Evolutionary conservation across 2,888 invertebrate genomes (phyloP), one percentile per base, ranked within the genome.

Genomic region (Lagria hirta): DNA sequence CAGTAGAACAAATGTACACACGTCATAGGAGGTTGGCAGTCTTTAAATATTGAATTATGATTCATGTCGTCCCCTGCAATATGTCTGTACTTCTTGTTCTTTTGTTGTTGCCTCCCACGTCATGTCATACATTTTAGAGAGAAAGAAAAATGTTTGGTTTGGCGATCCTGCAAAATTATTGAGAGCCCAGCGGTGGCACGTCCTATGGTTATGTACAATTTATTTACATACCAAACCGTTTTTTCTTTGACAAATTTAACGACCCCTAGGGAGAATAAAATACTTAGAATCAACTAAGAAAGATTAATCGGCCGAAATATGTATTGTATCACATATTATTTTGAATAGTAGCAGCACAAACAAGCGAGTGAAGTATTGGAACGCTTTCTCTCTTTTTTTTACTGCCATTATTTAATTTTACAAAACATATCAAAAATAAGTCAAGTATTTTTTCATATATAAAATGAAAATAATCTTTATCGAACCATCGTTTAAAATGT

Each of bases 1-100:
- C 38, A 21, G 46, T 36, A 30, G 37, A 50, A n/a, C n/a, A n/a
- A n/a, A 44, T 48, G 40, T 48, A 38, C 41, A 43, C 44, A 51
- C 45, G 42, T 49, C 49, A 46, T 46, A 42, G 28, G 32, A 44
- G 37, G 35, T 42, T 37, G 48, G 44, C 42, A 41, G 41, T 45
- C 37, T 45, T 50, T 52, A 54, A 52, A 51, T 52, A 52, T 52
- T 54, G 50, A 55, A 54, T 54, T 55, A 55, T 55, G 52, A 48
- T 43, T 37, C 50, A 48, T 42, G 45, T 42, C 35, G 36, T 50
- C 44, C 51, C 46, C 34, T 29, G 43, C 44, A 44, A 52, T 51
- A 42, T 43, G 46, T 48, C 43, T 35, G 38, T 36, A 44, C 48
- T 41, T 30, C 28, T 41, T 30, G 40, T 41, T 17, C 35, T 34